A percentile compares a stretch with the other conserved stretches of the same genome.
These are phyloP conservation scores for Globodera rostochiensis DNA, from an alignment of 1,140 invertebrate species.

Conservation along the genomic window DNA sequence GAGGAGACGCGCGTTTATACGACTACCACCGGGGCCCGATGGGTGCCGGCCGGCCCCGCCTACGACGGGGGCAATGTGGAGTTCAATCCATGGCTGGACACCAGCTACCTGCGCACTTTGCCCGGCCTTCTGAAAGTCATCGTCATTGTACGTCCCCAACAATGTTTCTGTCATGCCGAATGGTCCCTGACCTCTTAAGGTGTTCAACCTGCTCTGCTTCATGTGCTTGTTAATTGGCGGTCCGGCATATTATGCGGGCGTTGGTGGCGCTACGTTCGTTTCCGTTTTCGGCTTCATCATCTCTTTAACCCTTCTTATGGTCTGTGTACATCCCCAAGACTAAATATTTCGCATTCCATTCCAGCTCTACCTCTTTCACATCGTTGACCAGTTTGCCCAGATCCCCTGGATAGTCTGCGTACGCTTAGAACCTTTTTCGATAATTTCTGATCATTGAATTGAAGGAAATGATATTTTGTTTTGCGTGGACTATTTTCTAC, in stretches of 20 bases:
- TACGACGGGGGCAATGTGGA: conserved; percentile 22
- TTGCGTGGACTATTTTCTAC: conserved; percentile 65
- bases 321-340: background rate
- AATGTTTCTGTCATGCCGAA: background rate
- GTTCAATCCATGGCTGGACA: conserved; percentile 39
- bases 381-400: conserved; percentile 56
- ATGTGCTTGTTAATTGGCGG: conserved; percentile 60
- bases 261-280: conserved; percentile 64
- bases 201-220: conserved; percentile 57
- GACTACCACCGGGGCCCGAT: conserved; percentile 33
- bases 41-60: conserved; percentile 9
- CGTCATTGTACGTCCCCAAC: conserved; percentile 43
- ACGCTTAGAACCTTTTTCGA: conserved; percentile 19
- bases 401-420: conserved; percentile 64
- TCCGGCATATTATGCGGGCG: conserved; percentile 61
- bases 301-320: conserved; percentile 55
- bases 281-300: conserved; percentile 61
- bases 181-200: conserved; percentile 32
- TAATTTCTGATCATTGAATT: background rate
- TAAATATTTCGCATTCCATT: background rate
- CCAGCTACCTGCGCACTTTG: conserved; percentile 42
- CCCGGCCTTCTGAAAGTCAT: conserved; percentile 49
- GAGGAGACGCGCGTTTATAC: conserved; percentile 41
- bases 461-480: conserved; percentile 58
- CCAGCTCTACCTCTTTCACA: conserved; percentile 58